Evolutionary conservation across 2,888 invertebrate species (phyloP), one percentile per base, ranked within the genome.

Genomic region (Coleophora flavipennella): DNA sequence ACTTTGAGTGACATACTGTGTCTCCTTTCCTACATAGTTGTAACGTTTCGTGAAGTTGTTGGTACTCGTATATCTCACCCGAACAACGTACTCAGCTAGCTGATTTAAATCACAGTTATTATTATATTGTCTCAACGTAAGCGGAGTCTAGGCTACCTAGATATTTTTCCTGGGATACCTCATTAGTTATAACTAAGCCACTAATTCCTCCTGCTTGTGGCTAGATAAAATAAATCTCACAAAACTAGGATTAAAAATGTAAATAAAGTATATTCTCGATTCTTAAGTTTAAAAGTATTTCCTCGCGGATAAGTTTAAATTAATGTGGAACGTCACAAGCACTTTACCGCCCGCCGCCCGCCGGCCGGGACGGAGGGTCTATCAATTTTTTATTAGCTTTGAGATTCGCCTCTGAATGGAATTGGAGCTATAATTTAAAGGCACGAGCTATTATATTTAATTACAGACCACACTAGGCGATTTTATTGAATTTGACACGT

Each of bases 271-370:
- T 69, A 67, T 71, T 75, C 67, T 66, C 65, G 51, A 70, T 75
- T 69, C 67, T 62, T 67, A 78, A 78, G 65, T 77, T 74, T 65
- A 66, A 35, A 73, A 71, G 71, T 69, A 75, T 75, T 76, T 74
- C 72, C 69, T 65, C 62, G 64, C 53, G 66, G 72, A 68, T 73
- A 77, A 76, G 67, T 78, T 78, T 77, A 77, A 77, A 78, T 78
- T 71, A 79, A 76, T 69, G 74, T 71, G 61, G 64, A 63, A 62
- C 64, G 68, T 71, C 68, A 67, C 63, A 59, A 62, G 64, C 61
- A 62, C 63, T 71, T 67, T 62, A 64, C 59, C 60, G 53, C 57
- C 55, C 47, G 48, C 44, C n/a, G 45, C 55, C 25, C 55, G 53
- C 59, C 53, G 46, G 39, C 38, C 42, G 45, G 38, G 59, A n/a